A percentile compares a stretch with the other conserved stretches of the same genome.
Evolutionary conservation across 2,797 vertebrate genomes (phyloP).

Genomic region (Pelobates cultripes): DNA sequence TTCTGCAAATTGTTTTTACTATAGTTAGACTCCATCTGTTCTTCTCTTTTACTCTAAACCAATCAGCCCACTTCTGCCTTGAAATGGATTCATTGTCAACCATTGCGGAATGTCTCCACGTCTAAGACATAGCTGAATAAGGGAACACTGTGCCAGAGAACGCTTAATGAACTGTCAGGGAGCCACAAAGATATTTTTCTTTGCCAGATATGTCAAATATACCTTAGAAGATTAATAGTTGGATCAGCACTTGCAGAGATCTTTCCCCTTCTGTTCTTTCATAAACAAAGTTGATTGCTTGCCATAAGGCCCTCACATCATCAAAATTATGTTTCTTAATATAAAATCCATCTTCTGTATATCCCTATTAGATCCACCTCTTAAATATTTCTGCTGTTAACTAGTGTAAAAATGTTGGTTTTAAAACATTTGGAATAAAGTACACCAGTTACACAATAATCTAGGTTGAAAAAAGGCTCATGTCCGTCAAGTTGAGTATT

Average conservation of each 20-base stretch:
- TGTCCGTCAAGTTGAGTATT: no score
- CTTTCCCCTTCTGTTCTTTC: background rate
- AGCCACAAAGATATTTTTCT: constrained; percentile 67
- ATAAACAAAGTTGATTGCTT: background rate
- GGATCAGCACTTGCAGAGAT: constrained; percentile 13
- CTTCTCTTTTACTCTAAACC: constrained; percentile 4
- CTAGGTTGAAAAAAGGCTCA: no score
- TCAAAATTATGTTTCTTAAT: no score
- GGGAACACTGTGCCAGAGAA: constrained; percentile 76
- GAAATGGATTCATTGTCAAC: constrained; percentile 32
- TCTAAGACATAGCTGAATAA: constrained; percentile 77
- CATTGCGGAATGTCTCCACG: constrained; percentile 71
- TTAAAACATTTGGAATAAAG: no score
- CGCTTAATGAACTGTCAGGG: constrained; percentile 77
- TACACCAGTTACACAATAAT: no score
- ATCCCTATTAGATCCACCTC: background rate
- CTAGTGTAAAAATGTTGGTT: no score
- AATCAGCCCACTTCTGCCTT: constrained; percentile 34
- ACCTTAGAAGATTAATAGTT: constrained; percentile 51
- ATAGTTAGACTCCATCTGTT: constrained; percentile 3
- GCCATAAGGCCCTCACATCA: background rate
- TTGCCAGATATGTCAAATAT: constrained; percentile 66
- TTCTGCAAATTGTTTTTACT: background rate
- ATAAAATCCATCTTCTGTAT: background rate
- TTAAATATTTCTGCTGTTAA: background rate